phyloP scores from a whole-genome alignment of 2,797 vertebrate species.

The Cossypha dichroa region DNA sequence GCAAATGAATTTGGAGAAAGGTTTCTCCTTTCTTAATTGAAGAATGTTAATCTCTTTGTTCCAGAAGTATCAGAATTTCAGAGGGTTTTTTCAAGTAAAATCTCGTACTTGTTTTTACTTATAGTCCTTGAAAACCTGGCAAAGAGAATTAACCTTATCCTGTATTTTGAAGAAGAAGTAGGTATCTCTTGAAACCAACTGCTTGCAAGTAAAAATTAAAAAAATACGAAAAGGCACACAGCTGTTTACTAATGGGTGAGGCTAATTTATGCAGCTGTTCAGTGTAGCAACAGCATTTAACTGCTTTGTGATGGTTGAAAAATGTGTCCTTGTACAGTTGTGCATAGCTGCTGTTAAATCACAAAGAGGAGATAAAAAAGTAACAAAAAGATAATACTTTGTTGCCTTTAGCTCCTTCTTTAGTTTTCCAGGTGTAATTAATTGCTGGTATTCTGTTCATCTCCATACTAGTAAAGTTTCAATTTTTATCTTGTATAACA shows the following conservation, averaged over 20 bases:
- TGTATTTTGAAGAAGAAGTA: background rate
- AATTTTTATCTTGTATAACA: background rate
- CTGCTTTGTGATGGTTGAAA: background rate
- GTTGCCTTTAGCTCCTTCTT: background rate
- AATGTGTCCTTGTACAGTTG: background rate
- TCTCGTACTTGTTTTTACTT: background rate
- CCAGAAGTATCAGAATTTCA: background rate
- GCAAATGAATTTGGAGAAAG: constrained; percentile 16
- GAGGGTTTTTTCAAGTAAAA: background rate
- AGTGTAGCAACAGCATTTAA: background rate
- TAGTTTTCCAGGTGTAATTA: background rate
- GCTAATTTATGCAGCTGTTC: background rate
- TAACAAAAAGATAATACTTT: background rate
- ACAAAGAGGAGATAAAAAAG: background rate
- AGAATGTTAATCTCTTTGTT: constrained; percentile 30
- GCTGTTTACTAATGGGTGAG: background rate
- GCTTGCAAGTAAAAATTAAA: background rate
- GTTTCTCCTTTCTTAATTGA: constrained; percentile 12
- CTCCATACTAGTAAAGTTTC: background rate
- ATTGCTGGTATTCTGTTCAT: background rate
- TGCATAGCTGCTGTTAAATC: background rate
- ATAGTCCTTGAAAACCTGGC: background rate
- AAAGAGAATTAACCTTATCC: background rate
- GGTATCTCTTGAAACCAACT: background rate
- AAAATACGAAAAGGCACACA: background rate